A percentile compares a stretch with the other conserved stretches of the same genome.
Evolutionary conservation across 2,113 vertebrate genomes (phyloP).

Genomic region (Colius striatus): DNA sequence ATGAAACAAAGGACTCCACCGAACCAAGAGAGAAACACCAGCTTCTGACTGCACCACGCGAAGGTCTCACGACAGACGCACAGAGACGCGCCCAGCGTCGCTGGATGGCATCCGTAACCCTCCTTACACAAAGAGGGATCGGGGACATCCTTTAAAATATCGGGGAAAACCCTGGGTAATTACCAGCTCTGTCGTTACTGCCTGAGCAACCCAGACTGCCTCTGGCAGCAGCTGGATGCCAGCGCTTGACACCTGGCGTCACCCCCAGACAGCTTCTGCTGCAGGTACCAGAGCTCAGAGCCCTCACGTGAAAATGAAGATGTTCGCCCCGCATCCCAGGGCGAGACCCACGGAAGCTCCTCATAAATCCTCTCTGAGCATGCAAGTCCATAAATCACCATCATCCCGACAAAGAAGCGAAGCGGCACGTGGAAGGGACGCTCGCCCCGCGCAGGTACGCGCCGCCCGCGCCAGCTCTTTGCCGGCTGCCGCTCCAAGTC

Average conservation of each 20-base stretch:
- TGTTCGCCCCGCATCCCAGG: conserved; percentile 42
- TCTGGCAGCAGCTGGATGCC: conserved; percentile 61
- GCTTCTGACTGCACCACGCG: background rate
- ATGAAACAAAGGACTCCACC: background rate
- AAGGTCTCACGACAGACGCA: background rate
- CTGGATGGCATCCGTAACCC: background rate
- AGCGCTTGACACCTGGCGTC: conserved; percentile 43
- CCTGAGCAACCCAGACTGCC: conserved; percentile 30
- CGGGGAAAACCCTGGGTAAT: background rate
- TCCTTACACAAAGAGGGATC: background rate
- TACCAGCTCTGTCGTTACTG: background rate
- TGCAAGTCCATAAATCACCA: conserved; percentile 72
- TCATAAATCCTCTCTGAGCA: conserved; percentile 66
- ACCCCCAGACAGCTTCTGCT: background rate
- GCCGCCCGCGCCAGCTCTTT: conserved; percentile 25
- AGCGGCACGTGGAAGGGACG: conserved; percentile 68
- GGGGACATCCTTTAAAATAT: background rate
- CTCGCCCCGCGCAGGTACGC: conserved; percentile 56
- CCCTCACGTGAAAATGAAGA: conserved; percentile 56
- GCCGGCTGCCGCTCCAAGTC: background rate
- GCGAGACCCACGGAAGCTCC: conserved; percentile 58
- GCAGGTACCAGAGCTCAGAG: conserved; percentile 27
- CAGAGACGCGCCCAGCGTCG: accelerated
- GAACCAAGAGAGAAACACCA: background rate
- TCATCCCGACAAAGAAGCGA: conserved; percentile 67